A percentile compares a stretch with the other conserved stretches of the same genome.
phyloP scores from a whole-genome alignment of 2,113 vertebrate species.

The Pelecanoides urinatrix region DNA sequence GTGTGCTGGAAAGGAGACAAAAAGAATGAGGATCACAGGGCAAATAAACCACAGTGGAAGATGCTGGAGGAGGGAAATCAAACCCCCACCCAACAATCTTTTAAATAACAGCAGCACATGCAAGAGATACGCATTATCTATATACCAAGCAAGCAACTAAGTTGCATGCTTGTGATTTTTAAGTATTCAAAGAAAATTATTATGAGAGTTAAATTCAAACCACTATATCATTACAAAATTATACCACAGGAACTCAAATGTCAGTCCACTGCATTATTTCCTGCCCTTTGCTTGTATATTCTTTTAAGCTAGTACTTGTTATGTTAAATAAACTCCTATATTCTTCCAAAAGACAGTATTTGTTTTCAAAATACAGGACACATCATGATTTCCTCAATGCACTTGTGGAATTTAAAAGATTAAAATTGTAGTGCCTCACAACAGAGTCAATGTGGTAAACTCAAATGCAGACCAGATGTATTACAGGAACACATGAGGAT shows the following conservation, averaged over 20 bases:
- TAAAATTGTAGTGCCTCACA: not conserved
- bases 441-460: not conserved
- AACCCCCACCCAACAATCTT: not conserved
- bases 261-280: not conserved
- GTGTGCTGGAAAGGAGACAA: conserved; percentile 79
- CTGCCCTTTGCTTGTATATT: not conserved
- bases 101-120: not conserved
- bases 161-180: not conserved
- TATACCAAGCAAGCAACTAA: not conserved
- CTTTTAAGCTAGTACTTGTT: not conserved
- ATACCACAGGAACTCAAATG: not conserved
- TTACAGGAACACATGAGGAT: not conserved
- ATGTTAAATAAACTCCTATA: not conserved
- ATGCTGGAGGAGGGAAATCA: not conserved
- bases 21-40: not conserved
- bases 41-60: not conserved
- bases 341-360: not conserved
- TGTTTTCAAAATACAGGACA: not conserved
- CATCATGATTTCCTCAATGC: not conserved
- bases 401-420: not conserved
- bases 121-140: not conserved
- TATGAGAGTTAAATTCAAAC: not conserved
- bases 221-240: not conserved
- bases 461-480: not conserved
- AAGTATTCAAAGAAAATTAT: not conserved